Conservation (phyloP, 2,797 vertebrate genomes). For the Tolypeutes matacus region DNA sequence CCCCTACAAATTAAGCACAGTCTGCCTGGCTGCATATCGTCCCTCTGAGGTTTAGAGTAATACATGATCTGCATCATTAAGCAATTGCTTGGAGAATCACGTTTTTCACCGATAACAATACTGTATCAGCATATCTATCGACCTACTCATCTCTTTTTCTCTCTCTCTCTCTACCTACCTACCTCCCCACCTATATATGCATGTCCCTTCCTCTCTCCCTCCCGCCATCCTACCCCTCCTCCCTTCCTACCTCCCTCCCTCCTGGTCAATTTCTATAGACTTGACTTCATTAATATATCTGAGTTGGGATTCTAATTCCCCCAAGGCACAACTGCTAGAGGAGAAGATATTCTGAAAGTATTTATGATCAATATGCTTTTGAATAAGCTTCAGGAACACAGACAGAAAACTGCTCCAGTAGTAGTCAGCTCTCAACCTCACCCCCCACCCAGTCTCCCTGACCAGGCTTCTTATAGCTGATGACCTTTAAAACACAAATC, state of each 20-base stretch:
- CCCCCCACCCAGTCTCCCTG: neutral
- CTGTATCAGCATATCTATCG: neutral
- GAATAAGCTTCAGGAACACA: neutral
- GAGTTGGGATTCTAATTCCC: slow-evolving; percentile 14
- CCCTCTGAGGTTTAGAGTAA: neutral
- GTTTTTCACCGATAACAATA: neutral
- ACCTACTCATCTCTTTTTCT: neutral
- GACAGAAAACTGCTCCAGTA: neutral
- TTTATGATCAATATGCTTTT: slow-evolving; percentile 45
- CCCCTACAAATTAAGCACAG: neutral
- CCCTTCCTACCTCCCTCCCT: neutral
- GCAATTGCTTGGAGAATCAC: neutral
- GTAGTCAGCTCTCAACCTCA: neutral
- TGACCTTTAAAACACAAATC: slow-evolving; percentile 55
- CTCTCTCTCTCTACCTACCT: neutral
- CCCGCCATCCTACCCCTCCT: no score
- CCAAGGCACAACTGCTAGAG: neutral
- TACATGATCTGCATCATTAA: neutral
- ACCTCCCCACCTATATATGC: no score
- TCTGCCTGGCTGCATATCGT: neutral
- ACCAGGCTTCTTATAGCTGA: neutral
- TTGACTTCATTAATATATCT: slow-evolving; percentile 38
- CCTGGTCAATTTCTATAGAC: neutral
- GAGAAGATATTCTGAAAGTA: neutral
- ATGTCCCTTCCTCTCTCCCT: neutral